phyloP scores from a whole-genome alignment of 1,140 invertebrate species.

The Hyles euphorbiae region DNA sequence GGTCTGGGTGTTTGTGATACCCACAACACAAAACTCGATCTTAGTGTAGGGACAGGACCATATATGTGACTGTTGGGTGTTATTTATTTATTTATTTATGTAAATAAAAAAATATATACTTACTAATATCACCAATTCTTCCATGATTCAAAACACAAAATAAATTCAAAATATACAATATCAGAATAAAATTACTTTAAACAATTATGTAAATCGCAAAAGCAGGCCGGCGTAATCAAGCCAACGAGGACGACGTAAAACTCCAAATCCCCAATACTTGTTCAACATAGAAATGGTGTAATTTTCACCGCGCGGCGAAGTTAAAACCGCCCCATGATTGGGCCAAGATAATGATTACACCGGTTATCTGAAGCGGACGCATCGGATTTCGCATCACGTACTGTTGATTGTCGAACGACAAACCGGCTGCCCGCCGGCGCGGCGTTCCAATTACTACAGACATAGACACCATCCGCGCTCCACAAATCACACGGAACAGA shows the following conservation, averaged over 20 bases:
- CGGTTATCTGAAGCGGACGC: slow-evolving; percentile 46
- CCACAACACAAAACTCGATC: too few species aligned
- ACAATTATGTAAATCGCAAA: neutral
- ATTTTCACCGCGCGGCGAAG: slow-evolving; percentile 11
- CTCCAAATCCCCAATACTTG: slow-evolving; percentile 6
- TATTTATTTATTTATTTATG: too few species aligned
- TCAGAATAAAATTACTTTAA: too few species aligned
- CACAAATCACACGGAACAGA: slow-evolving; percentile 1
- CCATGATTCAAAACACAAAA: too few species aligned
- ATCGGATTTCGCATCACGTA: slow-evolving; percentile 69
- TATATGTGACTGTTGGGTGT: too few species aligned
- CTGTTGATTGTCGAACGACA: slow-evolving; percentile 65
- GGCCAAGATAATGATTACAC: slow-evolving; percentile 48
- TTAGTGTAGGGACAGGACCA: too few species aligned
- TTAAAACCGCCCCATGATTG: slow-evolving; percentile 45
- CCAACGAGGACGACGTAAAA: slow-evolving; percentile 4
- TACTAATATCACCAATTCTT: too few species aligned
- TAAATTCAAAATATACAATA: too few species aligned
- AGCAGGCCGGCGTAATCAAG: neutral
- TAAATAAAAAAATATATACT: too few species aligned
- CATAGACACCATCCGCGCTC: slow-evolving; percentile 46
- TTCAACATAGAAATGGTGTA: slow-evolving; percentile 8
- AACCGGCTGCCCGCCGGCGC: slow-evolving; percentile 55
- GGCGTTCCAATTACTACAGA: slow-evolving; percentile 63
- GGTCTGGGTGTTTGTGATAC: too few species aligned